Conservation (phyloP, 2,888 invertebrate species). For the Branchipolynoe longqiensis region DNA sequence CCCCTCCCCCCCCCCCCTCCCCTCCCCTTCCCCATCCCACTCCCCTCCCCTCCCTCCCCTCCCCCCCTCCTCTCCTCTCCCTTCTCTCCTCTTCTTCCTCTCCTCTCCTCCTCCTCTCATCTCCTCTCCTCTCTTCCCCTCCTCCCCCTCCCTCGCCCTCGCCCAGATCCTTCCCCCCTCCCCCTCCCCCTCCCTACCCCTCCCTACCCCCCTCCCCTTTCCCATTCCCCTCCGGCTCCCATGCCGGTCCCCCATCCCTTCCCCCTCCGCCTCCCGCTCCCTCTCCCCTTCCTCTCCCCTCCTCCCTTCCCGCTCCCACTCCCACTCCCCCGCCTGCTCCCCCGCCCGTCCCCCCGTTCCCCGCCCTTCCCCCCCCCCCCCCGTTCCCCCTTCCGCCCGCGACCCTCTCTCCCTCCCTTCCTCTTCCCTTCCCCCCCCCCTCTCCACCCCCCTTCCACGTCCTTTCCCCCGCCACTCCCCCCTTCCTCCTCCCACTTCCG, state of each 20-base stretch:
- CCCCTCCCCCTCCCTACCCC: not conserved
- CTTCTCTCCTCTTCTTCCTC: not conserved
- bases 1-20: conserved; percentile 7
- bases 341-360: not conserved
- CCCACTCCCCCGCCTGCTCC: not conserved
- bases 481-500: too few species aligned
- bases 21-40: not conserved
- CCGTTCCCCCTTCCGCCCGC: not conserved
- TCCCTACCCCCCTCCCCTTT: not conserved
- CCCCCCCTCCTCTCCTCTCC: not conserved
- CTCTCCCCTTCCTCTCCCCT: not conserved
- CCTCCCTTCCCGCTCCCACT: not conserved
- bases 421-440: too few species aligned
- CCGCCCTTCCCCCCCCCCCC: not conserved
- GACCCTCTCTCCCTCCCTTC: too few species aligned
- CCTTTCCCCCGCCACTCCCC: too few species aligned
- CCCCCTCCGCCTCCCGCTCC: not conserved
- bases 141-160: not conserved
- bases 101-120: not conserved
- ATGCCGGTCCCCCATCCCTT: not conserved
- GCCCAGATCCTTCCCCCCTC: not conserved
- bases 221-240: conserved; percentile 1
- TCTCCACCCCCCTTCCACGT: too few species aligned
- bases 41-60: not conserved
- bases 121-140: not conserved